Evolutionary conservation across 37 sponge, comb jelly and placozoan species (phyloP).

Genomic region (Hormiphora californensis): DNA sequence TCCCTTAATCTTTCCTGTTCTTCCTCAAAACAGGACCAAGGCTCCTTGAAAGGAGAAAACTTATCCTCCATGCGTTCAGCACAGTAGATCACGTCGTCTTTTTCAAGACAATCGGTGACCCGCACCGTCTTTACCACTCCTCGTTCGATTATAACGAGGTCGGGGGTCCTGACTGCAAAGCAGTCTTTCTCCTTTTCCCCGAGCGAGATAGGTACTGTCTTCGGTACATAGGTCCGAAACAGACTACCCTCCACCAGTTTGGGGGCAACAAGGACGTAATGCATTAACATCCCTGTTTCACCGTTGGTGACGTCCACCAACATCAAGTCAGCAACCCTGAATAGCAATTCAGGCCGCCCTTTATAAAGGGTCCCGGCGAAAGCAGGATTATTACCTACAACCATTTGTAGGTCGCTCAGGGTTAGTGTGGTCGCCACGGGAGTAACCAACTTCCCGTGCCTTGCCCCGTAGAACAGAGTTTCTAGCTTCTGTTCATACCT

Average conservation of each 20-base stretch:
- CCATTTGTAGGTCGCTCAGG: not conserved
- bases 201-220: not conserved
- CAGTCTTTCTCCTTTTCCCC: not conserved
- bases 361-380: not conserved
- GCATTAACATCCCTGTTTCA: not conserved
- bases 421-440: not conserved
- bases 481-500: not conserved
- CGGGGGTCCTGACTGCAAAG: not conserved
- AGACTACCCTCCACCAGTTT: not conserved
- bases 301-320: not conserved
- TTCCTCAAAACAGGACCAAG: not conserved
- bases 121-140: not conserved
- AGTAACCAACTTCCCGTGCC: not conserved
- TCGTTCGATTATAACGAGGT: not conserved
- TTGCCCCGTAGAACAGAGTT: not conserved
- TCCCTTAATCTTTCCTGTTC: no score
- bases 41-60: not conserved
- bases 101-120: not conserved
- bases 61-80: not conserved
- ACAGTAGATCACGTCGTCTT: not conserved
- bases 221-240: not conserved
- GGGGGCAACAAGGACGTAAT: not conserved
- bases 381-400: not conserved
- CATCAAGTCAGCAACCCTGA: constrained; percentile 2
- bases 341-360: not conserved